Evolutionary conservation across 2,888 invertebrate species (phyloP), one percentile per base, ranked within the genome.

Genomic region (Dryomyza anilis): DNA sequence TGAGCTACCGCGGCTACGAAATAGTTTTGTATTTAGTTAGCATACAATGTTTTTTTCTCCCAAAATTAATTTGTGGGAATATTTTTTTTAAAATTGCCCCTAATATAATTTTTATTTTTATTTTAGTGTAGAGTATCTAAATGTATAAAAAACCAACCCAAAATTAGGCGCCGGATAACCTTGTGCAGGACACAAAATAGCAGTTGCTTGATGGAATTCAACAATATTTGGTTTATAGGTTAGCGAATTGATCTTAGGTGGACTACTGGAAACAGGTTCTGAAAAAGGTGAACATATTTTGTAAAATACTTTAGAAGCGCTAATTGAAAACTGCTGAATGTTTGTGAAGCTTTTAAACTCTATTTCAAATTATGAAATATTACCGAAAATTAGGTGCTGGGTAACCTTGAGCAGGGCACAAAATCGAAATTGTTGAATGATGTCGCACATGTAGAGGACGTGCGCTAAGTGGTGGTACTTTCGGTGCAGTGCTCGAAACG

Each of bases 321-420:
- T 30, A 19, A 29, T n/a, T 53, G 53, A 68, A 69, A 72, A 70
- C 70, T 70, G 70, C 71, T 64, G 55, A 52, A 50, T 23, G 14
- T 29, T 23, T 23, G n/a, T 36, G 16, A 21, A 43, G 33, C 12
- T 16, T 5, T 7, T 23, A 33, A 16, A 1, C 12, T 36, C 30
- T 30, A 29, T 48, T n/a, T n/a, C n/a, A n/a, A n/a, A n/a, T n/a
- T n/a, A n/a, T n/a, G n/a, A n/a, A n/a, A n/a, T n/a, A n/a, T n/a
- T n/a, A n/a, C 91, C 90, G 89, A 86, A 90, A 89, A 74, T 86
- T 83, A 74, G 91, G 91, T 73, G 90, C 88, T 64, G 91, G 91
- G 84, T 87, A 92, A 27, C 89, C 91, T 84, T 91, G 91, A 45
- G 91, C 91, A 66, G 91, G 91, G 80, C 92, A 92, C 75, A 90